These are phyloP conservation scores for Hydrozoanthus tunicans DNA, from an alignment of 64 coral and sea anemone genomes.

Conservation along the genomic window DNA sequence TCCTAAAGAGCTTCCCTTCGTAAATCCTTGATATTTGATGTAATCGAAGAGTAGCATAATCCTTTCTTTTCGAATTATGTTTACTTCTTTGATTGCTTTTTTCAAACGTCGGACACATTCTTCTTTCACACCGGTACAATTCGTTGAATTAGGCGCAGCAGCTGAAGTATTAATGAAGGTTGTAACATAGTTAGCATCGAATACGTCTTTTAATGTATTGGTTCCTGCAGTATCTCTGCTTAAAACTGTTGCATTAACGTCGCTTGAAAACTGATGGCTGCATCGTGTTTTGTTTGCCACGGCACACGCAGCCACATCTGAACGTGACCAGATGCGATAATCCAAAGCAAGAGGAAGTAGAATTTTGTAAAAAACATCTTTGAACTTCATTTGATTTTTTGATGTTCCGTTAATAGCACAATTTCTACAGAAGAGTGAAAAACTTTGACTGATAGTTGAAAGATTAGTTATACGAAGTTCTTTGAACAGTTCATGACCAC, in stretches of 20 bases:
- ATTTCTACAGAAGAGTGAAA: conserved; percentile 43
- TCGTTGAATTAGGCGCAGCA: neutral
- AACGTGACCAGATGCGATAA: conserved; percentile 45
- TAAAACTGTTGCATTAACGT: neutral
- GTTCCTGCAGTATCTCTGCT: neutral
- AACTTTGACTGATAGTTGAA: neutral
- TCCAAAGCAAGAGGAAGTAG: conserved; percentile 61
- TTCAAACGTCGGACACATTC: too few relatives aligned
- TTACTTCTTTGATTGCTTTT: too few relatives aligned
- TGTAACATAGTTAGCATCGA: neutral
- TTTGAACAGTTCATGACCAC: too few relatives aligned
- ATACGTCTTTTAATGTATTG: neutral
- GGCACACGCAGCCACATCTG: too few relatives aligned
- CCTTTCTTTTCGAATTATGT: too few relatives aligned
- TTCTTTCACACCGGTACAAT: too few relatives aligned
- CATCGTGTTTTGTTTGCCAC: neutral
- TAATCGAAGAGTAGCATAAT: too few relatives aligned
- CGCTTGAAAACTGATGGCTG: neutral
- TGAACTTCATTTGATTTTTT: conserved; percentile 34
- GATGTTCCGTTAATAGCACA: neutral
- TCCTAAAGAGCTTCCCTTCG: too few relatives aligned
- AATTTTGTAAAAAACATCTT: conserved; percentile 37
- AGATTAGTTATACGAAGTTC: neutral
- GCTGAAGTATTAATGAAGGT: neutral
- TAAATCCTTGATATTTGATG: too few relatives aligned